Evolutionary conservation across 2,113 vertebrate species (phyloP).

Genomic region (Hydrolagus affinis): DNA sequence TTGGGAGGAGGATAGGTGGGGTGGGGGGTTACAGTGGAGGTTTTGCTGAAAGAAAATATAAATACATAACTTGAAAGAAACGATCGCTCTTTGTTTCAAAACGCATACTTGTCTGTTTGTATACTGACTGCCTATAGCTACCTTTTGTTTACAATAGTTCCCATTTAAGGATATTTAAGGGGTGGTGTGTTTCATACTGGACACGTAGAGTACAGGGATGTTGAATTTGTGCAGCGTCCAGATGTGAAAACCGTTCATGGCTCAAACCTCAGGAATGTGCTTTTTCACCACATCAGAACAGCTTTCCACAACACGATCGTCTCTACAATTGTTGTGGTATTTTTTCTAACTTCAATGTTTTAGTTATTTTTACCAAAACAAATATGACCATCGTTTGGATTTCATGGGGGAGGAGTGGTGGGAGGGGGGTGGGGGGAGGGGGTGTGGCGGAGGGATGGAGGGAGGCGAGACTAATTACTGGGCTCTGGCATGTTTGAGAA

Average conservation of each 20-base stretch:
- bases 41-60: too few species aligned
- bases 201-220: neutral
- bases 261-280: neutral
- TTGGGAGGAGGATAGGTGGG: too few species aligned
- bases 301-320: neutral
- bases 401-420: conserved; percentile 7
- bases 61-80: too few species aligned
- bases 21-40: too few species aligned
- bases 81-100: too few species aligned
- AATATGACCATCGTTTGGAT: neutral
- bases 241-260: conserved; percentile 10
- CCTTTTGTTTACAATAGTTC: too few species aligned
- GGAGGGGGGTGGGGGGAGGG: too few species aligned
- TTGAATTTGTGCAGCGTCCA: neutral
- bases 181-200: neutral
- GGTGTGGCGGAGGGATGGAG: too few species aligned
- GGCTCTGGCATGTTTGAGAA: neutral
- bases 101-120: too few species aligned
- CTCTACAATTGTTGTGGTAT: neutral
- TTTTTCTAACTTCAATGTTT: conserved; percentile 3
- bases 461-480: too few species aligned
- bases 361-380: neutral
- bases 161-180: too few species aligned
- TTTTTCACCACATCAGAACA: conserved; percentile 16
- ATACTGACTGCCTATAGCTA: too few species aligned